Conservation (phyloP, 2,797 vertebrate species). For the Poecilia gillii region DNA sequence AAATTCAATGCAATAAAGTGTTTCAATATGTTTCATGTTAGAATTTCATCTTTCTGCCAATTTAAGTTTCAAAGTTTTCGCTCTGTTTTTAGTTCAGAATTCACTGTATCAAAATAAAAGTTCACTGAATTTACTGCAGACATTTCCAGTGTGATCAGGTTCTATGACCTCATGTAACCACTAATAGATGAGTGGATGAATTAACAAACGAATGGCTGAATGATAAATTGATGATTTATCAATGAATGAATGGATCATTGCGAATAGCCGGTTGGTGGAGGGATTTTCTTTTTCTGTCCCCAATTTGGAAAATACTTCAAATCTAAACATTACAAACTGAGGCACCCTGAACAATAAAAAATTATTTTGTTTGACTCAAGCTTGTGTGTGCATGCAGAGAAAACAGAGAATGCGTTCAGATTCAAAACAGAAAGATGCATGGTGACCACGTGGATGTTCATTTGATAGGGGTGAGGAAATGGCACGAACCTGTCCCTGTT, state of each 20-base stretch:
- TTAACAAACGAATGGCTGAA: neutral
- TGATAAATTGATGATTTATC: too few species aligned
- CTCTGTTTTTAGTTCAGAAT: neutral
- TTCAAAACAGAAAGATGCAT: neutral
- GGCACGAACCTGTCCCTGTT: conserved; percentile 84
- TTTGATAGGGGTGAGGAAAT: conserved; percentile 3
- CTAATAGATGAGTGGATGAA: neutral
- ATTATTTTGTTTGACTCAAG: neutral
- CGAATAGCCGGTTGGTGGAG: too few species aligned
- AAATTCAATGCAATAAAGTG: neutral
- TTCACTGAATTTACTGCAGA: neutral
- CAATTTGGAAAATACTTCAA: neutral
- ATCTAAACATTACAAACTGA: neutral
- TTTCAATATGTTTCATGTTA: neutral
- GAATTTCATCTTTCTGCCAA: neutral
- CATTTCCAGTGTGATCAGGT: neutral
- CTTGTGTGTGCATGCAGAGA: neutral
- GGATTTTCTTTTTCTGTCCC: too few species aligned
- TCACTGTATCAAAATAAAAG: neutral
- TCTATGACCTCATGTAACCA: neutral
- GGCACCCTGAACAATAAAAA: neutral
- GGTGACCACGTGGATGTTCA: neutral
- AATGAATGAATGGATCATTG: too few species aligned
- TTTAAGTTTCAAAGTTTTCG: neutral
- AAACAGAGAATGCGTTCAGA: neutral